These are phyloP conservation scores for Vandiemenella viatica DNA, from an alignment of 2,888 invertebrate species.

Conservation along the genomic window DNA sequence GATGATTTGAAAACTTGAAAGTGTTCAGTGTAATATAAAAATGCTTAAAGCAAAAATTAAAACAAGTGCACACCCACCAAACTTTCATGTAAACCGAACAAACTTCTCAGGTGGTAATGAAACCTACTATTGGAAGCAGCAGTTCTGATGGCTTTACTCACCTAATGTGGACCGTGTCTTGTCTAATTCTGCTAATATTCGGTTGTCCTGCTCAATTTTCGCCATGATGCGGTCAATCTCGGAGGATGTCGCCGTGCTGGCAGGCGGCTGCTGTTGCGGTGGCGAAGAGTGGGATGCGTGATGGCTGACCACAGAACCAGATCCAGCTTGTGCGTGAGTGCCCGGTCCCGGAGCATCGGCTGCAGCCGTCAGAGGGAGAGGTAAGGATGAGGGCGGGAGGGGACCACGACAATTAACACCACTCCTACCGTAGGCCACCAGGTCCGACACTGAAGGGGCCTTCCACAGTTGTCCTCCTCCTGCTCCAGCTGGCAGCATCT, in stretches of 20 bases:
- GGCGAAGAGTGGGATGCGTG: slow-evolving; percentile 4
- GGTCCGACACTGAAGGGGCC: slow-evolving; percentile 13
- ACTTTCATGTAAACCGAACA: too few species aligned
- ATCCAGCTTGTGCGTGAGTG: neutral
- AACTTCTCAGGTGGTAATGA: too few species aligned
- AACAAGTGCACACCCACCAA: too few species aligned
- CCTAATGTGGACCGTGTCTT: slow-evolving; percentile 56
- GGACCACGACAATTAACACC: slow-evolving; percentile 8
- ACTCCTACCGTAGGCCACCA: slow-evolving; percentile 8
- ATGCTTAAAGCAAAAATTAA: too few species aligned
- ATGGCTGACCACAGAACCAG: too few species aligned
- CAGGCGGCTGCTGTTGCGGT: neutral
- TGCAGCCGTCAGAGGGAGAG: slow-evolving; percentile 3
- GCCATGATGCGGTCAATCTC: slow-evolving; percentile 91
- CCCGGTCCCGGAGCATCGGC: neutral
- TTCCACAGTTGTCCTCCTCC: too few species aligned
- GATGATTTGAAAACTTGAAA: too few species aligned
- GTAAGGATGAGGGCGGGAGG: slow-evolving; percentile 4
- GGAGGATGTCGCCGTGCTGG: slow-evolving; percentile 28
- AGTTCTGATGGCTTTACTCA: too few species aligned
- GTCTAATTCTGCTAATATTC: slow-evolving; percentile 79
- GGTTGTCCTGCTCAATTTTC: slow-evolving; percentile 79
- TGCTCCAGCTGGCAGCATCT: too few species aligned
- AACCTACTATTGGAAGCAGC: too few species aligned
- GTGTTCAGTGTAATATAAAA: too few species aligned